A percentile compares a stretch with the other conserved stretches of the same genome.
These are phyloP conservation scores for Nycteola revayana DNA, from an alignment of 2,888 invertebrate species.

Conservation along the genomic window DNA sequence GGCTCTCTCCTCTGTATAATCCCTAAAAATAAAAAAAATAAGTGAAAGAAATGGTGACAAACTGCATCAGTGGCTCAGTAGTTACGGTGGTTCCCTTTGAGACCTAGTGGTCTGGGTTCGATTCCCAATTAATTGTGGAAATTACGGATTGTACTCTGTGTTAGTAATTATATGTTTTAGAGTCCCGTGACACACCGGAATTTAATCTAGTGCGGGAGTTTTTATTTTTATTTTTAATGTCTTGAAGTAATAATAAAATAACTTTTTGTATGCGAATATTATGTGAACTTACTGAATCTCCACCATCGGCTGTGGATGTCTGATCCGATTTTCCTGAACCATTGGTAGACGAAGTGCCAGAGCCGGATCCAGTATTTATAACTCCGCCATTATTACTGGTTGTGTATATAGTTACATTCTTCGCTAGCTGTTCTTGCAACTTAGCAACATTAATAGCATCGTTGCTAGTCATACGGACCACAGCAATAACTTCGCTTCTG, in stretches of 20 bases:
- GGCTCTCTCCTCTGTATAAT: slow-evolving; percentile 87
- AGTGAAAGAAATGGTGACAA: background rate
- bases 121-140: background rate
- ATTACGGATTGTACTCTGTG: too few relatives aligned
- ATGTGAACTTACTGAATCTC: slow-evolving; percentile 55
- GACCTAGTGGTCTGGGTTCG: too few relatives aligned
- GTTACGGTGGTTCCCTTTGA: too few relatives aligned
- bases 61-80: too few relatives aligned
- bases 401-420: slow-evolving; percentile 69
- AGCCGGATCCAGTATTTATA: slow-evolving; percentile 29
- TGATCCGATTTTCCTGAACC: slow-evolving; percentile 42
- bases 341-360: slow-evolving; percentile 23
- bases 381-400: slow-evolving; percentile 46
- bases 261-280: background rate
- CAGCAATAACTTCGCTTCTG: slow-evolving; percentile 88
- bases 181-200: too few relatives aligned
- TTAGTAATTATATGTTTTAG: too few relatives aligned
- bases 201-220: too few relatives aligned
- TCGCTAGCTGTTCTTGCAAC: slow-evolving; percentile 84
- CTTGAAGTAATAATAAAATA: too few relatives aligned
- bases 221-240: too few relatives aligned
- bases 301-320: slow-evolving; percentile 45
- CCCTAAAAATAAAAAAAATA: slow-evolving; percentile 69
- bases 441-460: slow-evolving; percentile 87
- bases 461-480: slow-evolving; percentile 85